Evolutionary conservation across 2,888 invertebrate genomes (phyloP).

Genomic region (Anaspis maculata): DNA sequence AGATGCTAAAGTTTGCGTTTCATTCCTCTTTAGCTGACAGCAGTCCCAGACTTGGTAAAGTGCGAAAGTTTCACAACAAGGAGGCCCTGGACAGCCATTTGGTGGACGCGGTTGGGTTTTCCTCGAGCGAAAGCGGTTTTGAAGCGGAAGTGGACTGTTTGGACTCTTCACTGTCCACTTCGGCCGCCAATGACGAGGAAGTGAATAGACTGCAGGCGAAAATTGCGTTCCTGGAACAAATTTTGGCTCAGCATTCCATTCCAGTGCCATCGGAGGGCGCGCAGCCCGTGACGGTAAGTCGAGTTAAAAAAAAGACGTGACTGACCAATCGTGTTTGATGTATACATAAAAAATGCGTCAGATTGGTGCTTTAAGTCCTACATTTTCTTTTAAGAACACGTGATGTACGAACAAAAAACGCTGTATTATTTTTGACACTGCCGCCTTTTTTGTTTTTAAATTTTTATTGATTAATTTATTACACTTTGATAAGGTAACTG

Average conservation of each 20-base stretch:
- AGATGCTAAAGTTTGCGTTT: too few relatives aligned
- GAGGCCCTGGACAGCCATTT: conserved; percentile 38
- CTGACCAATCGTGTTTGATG: too few relatives aligned
- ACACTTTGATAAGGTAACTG: neutral
- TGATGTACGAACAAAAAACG: too few relatives aligned
- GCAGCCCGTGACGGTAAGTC: conserved; percentile 9
- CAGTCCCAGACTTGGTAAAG: conserved; percentile 53
- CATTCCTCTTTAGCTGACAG: conserved; percentile 42
- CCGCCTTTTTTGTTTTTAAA: too few relatives aligned
- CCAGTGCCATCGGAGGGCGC: conserved; percentile 29
- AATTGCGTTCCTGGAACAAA: conserved; percentile 38
- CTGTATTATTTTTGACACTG: too few relatives aligned
- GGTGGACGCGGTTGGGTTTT: conserved; percentile 35
- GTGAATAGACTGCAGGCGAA: conserved; percentile 33
- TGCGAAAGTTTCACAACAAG: conserved; percentile 47
- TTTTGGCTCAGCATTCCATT: conserved; percentile 34
- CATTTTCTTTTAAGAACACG: too few relatives aligned
- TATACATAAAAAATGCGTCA: too few relatives aligned
- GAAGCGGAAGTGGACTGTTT: conserved; percentile 39
- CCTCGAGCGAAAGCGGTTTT: conserved; percentile 40
- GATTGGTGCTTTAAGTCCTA: too few relatives aligned
- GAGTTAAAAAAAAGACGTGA: too few relatives aligned
- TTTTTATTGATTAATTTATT: conserved; percentile 11
- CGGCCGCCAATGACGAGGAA: conserved; percentile 24
- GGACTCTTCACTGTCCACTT: conserved; percentile 31